These are phyloP conservation scores for Pammene fasciana DNA, from an alignment of 2,888 invertebrate genomes.

Conservation along the genomic window DNA sequence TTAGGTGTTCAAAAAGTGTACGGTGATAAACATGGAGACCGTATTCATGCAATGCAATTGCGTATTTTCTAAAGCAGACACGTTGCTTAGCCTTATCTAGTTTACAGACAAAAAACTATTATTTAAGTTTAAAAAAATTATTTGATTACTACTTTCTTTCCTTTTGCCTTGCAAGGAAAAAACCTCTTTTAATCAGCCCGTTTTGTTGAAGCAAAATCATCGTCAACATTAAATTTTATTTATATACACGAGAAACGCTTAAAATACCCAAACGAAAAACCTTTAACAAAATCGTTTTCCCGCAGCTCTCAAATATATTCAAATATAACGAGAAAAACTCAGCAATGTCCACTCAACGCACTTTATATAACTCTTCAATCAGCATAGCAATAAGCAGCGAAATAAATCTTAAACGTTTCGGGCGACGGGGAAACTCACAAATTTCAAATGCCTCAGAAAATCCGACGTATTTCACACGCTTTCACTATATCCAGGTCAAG, in stretches of 20 bases:
- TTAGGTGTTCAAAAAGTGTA: too few species aligned
- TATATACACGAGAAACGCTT: not conserved
- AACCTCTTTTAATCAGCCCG: too few species aligned
- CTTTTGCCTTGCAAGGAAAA: too few species aligned
- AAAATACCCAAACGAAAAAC: slow-evolving; percentile 10
- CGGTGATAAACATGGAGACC: too few species aligned
- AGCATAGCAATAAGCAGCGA: slow-evolving; percentile 52
- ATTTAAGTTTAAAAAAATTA: too few species aligned
- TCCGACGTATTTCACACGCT: slow-evolving; percentile 35
- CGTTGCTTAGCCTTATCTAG: too few species aligned
- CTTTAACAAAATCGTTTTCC: not conserved
- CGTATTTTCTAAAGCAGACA: too few species aligned
- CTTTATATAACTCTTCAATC: slow-evolving; percentile 45
- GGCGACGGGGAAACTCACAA: slow-evolving; percentile 51
- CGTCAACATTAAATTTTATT: too few species aligned
- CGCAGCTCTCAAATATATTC: slow-evolving; percentile 13
- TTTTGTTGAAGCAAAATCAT: too few species aligned
- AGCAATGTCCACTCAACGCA: slow-evolving; percentile 34
- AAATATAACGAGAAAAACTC: slow-evolving; percentile 28
- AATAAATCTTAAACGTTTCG: slow-evolving; percentile 51
- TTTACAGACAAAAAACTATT: too few species aligned
- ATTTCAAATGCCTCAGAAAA: slow-evolving; percentile 52
- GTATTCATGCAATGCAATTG: too few species aligned
- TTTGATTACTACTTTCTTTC: too few species aligned
- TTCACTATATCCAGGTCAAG: not conserved